Evolutionary conservation across 2,113 vertebrate genomes (phyloP).

Genomic region (Scopus umbretta): DNA sequence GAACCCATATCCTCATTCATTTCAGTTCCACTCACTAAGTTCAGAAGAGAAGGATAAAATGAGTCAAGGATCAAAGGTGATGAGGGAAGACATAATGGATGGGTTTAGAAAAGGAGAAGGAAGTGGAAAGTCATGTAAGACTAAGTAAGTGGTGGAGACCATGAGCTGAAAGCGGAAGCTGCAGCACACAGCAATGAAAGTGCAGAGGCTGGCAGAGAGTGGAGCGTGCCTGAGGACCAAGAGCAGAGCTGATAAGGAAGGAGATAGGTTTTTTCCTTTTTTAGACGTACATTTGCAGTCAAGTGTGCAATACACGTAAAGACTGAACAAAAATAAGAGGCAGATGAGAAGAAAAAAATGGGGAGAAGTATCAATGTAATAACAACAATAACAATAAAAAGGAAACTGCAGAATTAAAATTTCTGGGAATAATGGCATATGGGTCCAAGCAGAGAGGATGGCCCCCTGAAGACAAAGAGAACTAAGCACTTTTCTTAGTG

Average conservation of each 20-base stretch:
- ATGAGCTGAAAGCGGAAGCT: not conserved
- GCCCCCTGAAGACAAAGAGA: not conserved
- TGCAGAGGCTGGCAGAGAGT: not conserved
- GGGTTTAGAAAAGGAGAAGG: not conserved
- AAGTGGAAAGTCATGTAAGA: not conserved
- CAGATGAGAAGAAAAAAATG: not conserved
- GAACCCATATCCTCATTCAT: not conserved
- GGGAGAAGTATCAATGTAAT: not conserved
- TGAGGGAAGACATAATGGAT: not conserved
- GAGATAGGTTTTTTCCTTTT: not conserved
- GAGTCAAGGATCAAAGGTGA: constrained; percentile 47
- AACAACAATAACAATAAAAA: not conserved
- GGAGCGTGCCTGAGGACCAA: not conserved
- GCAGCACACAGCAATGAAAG: not conserved
- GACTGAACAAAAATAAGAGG: not conserved
- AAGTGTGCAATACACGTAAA: not conserved
- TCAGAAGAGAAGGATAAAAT: not conserved
- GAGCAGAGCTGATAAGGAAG: not conserved
- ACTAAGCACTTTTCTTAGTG: not conserved
- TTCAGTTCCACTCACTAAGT: constrained; percentile 13
- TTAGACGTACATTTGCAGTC: not conserved
- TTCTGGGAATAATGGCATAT: not conserved
- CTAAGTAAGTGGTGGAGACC: not conserved
- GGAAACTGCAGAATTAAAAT: not conserved
- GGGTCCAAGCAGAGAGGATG: not conserved